Evolutionary conservation across 2,113 vertebrate species (phyloP).

Genomic region (Platysternon megacephalum): DNA sequence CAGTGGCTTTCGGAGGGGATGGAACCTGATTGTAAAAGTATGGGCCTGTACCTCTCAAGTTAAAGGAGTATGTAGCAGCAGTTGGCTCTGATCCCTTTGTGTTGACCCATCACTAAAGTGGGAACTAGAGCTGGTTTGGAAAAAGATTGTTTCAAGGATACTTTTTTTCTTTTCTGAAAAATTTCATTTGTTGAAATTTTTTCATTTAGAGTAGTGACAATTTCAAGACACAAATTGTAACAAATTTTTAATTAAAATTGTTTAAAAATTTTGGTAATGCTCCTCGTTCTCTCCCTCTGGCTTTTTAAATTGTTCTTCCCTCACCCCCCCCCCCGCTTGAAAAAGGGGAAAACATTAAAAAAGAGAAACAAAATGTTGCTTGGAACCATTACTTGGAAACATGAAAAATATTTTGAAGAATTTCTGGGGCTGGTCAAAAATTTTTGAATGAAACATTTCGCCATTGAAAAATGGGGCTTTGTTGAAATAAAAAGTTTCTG

Average conservation of each 20-base stretch:
- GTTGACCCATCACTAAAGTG: neutral
- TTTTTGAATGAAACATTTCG: neutral
- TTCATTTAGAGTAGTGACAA: neutral
- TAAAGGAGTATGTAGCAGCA: neutral
- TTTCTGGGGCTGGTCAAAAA: neutral
- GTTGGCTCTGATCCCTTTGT: neutral
- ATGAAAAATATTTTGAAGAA: neutral
- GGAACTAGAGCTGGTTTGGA: neutral
- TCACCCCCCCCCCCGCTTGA: neutral
- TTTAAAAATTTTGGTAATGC: neutral
- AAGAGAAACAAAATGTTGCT: neutral
- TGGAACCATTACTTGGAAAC: neutral
- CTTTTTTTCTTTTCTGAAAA: neutral
- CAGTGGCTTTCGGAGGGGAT: neutral
- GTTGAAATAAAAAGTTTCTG: neutral
- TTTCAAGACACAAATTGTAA: neutral
- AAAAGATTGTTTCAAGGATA: neutral
- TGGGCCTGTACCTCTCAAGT: neutral
- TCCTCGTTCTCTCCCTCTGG: neutral
- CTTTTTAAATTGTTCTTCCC: neutral
- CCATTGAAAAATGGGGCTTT: neutral
- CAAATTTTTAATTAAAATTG: neutral
- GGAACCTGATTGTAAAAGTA: neutral
- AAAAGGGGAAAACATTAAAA: neutral
- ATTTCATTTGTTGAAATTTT: neutral